phyloP scores from a whole-genome alignment of 2,113 vertebrate species.

The Cololabis saira region DNA sequence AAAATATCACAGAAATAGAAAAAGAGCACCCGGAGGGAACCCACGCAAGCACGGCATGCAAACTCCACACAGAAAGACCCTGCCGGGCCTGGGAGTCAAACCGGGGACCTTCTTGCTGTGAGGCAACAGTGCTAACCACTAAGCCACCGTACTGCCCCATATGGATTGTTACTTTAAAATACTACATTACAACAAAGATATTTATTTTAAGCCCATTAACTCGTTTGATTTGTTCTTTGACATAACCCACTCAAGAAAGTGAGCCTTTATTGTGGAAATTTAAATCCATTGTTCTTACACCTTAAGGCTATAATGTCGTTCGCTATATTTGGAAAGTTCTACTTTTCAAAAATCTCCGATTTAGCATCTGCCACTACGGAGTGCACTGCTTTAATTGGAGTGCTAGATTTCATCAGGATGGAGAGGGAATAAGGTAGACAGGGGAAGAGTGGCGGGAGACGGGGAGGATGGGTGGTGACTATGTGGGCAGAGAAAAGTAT shows the following conservation, averaged over 20 bases:
- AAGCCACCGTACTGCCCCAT: too few relatives aligned
- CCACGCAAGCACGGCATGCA: too few relatives aligned
- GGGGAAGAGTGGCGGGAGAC: constrained; percentile 18
- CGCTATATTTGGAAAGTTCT: constrained; percentile 48
- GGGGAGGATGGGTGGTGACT: constrained; percentile 28
- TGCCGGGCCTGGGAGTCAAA: too few relatives aligned
- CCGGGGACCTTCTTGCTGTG: too few relatives aligned
- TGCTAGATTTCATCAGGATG: constrained; percentile 65
- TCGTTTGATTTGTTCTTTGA: constrained; percentile 5
- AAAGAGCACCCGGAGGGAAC: too few relatives aligned
- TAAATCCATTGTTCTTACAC: background rate
- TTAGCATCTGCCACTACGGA: constrained; percentile 57
- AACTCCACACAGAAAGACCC: too few relatives aligned
- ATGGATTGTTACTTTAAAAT: too few relatives aligned
- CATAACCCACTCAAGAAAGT: background rate
- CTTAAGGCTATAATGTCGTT: background rate
- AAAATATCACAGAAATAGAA: too few relatives aligned
- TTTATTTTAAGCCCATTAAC: background rate
- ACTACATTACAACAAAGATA: too few relatives aligned
- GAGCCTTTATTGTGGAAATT: background rate
- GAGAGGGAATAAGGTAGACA: constrained; percentile 50
- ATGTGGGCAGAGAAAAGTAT: constrained; percentile 6
- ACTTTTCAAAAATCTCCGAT: constrained; percentile 61
- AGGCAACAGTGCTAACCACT: too few relatives aligned
- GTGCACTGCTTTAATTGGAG: constrained; percentile 64